Evolutionary conservation across 2,113 vertebrate species (phyloP), one percentile per base, ranked within the genome.

Genomic region (Psilopsiagon aymara): DNA sequence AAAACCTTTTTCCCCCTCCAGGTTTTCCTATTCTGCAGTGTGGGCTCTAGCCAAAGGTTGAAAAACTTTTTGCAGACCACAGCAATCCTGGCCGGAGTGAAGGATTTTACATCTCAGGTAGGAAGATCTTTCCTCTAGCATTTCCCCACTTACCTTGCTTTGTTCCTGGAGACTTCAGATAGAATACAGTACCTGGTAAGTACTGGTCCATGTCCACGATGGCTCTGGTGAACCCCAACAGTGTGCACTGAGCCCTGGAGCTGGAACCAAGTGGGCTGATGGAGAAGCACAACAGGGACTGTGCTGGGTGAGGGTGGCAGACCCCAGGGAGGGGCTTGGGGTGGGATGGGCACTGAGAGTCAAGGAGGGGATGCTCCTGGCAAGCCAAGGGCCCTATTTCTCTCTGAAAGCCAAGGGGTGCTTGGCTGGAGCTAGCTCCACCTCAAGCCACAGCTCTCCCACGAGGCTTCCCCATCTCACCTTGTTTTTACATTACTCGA

Each of bases 401-500:
- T 27, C 6, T 6, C 57, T 60, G 47, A 46, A 49, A 77, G 33
- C 28, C 77, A 18, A 27, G 0, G 4, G 35, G 7, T 64, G 35
- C 81, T 28, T 2, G 0, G 7, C 29, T 11, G 4, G 70, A 90
- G 15, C 23, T 81, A 67, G 35, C 29, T 69, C 55, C 46, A 31
- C 37, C 37, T 52, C 5, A 10, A 82, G 27, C 23, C 9, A 1
- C 11, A 31, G 75, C n/a, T 77, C 53, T 76, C 35, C 44, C 31
- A 28, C 4, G 17, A 10, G 13, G 69, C 37, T 49, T 75, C 83
- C 59, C 69, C 88, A 39, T 52, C 92, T 62, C 91, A 62, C 95
- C 92, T 96, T 97, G 82, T 87, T 95, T 96, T 92, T 20, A 31
- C 88, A 85, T 94, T 90, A 94, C 60, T 79, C 0, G 0, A 86